Base-by-base conservation (phyloP, 1,140 invertebrate genomes). In the Drosophila subobscura region DNA sequence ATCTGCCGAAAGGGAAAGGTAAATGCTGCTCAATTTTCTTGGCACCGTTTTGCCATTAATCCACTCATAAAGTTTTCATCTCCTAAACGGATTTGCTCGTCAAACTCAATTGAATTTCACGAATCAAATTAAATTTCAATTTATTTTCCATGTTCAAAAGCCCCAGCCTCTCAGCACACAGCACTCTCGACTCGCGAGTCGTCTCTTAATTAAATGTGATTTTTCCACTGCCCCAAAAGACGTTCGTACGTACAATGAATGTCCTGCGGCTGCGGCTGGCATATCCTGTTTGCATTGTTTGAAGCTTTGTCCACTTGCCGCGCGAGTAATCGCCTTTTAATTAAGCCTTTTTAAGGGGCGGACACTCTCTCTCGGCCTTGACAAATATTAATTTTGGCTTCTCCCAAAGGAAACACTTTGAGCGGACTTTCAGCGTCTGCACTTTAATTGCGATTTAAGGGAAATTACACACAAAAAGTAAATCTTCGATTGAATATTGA, bases 261-360 rank as follows among this genome's bases (percentile, higher is more conserved):
- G 25, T 55, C 66, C 66, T 41, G 66, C 64, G 66, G 66, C 50
- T 37, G 33, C 25, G 5, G 25, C 25, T 27, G 49, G 12, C 47
- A 33, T 46, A 61, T 67, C 60, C 64, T 67, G 64, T 66, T 67
- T 67, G 63, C 63, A 70, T 68, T 70, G 66, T 70, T 49, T 64
- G 25, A 33, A 16, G 44, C 64, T 25, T 14, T 47, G 2, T 29
- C 29, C 57, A 74, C 16, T 44, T n/a, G 10, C 20, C 37, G 16
- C 52, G 10, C 22, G 60, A 71, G 74, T 74, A 81, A 81, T 75
- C 56, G 72, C 54, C 41, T 65, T 79, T 84, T 84, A 84, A 84
- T 84, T 84, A 81, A 54, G 58, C 50, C 54, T 58, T 63, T 72
- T 83, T 80, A 54, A 68, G 73, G 52, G 16, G 16, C 0, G 16